Conservation (phyloP, 2,797 vertebrate genomes). For the Trachurus trachurus region DNA sequence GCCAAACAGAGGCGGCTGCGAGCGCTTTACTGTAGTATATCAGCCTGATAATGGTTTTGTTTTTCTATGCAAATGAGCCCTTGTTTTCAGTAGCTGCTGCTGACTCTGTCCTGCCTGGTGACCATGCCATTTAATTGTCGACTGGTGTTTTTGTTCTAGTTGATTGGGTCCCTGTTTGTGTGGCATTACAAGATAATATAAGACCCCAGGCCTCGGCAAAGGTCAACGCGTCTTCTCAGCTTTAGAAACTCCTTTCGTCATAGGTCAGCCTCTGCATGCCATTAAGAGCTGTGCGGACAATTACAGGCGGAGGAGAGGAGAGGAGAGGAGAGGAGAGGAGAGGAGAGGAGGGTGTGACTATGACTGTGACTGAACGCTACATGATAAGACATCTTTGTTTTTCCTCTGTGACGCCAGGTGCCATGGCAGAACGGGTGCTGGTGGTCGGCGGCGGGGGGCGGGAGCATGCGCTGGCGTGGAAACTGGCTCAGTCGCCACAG, state of each 20-base stretch:
- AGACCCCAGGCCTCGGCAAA: constrained; percentile 66
- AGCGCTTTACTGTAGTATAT: not conserved
- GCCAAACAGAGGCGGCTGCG: not conserved
- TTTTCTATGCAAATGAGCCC: constrained; percentile 49
- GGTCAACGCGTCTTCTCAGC: constrained; percentile 74
- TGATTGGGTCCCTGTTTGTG: constrained; percentile 57
- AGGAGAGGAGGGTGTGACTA: not conserved
- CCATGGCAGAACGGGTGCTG: constrained; percentile 92
- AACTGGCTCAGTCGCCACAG: constrained; percentile 91
- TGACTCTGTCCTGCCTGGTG: constrained; percentile 15
- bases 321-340: no score
- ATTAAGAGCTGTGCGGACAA: constrained; percentile 56
- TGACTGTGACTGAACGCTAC: not conserved
- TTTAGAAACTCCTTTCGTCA: constrained; percentile 20
- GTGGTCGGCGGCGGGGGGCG: constrained; percentile 93
- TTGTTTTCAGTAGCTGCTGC: constrained; percentile 13
- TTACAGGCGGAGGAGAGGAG: not conserved
- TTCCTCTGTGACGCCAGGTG: constrained; percentile 43
- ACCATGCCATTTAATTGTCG: constrained; percentile 51
- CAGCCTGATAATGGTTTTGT: constrained; percentile 38
- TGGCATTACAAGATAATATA: constrained; percentile 67
- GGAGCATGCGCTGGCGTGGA: constrained; percentile 95
- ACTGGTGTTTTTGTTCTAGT: constrained; percentile 62
- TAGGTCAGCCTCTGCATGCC: constrained; percentile 76
- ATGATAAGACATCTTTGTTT: not conserved